Evolutionary conservation across 2,888 invertebrate species (phyloP).

Genomic region (Cerastis leucographa): DNA sequence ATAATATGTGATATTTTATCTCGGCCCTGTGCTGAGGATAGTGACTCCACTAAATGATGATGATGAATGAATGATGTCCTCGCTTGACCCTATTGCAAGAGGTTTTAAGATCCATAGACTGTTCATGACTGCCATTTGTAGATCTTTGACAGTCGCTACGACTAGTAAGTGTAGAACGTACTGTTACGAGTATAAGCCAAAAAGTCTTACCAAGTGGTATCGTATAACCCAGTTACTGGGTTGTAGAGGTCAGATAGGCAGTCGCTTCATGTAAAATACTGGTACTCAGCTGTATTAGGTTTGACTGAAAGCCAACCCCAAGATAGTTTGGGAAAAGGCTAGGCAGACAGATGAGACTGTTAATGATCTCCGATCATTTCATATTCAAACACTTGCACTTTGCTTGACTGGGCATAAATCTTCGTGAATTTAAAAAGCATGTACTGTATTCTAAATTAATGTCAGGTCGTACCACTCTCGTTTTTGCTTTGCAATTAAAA

Average conservation of each 20-base stretch:
- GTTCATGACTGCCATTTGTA: not conserved
- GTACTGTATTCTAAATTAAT: not conserved
- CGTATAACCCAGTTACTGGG: too few relatives aligned
- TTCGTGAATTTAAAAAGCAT: not conserved
- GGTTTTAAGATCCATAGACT: not conserved
- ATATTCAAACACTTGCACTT: not conserved
- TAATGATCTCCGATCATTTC: not conserved
- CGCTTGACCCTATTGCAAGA: not conserved
- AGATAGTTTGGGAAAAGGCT: too few relatives aligned
- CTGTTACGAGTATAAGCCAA: too few relatives aligned
- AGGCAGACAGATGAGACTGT: not conserved
- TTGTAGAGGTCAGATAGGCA: too few relatives aligned
- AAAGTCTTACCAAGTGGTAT: too few relatives aligned
- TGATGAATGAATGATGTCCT: not conserved
- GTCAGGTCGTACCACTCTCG: slow-evolving; percentile 4
- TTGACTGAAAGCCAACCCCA: too few relatives aligned
- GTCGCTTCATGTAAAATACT: too few relatives aligned
- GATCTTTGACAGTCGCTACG: too few relatives aligned
- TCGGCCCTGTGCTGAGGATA: not conserved
- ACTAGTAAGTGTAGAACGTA: too few relatives aligned
- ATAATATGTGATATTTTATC: not conserved
- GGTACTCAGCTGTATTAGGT: too few relatives aligned
- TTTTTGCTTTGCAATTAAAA: slow-evolving; percentile 28
- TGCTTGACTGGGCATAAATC: not conserved
- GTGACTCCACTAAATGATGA: not conserved